A percentile compares a stretch with the other conserved stretches of the same genome.
Conservation (phyloP, 2,888 invertebrate species). For the Pristionchus fissidentatus region DNA sequence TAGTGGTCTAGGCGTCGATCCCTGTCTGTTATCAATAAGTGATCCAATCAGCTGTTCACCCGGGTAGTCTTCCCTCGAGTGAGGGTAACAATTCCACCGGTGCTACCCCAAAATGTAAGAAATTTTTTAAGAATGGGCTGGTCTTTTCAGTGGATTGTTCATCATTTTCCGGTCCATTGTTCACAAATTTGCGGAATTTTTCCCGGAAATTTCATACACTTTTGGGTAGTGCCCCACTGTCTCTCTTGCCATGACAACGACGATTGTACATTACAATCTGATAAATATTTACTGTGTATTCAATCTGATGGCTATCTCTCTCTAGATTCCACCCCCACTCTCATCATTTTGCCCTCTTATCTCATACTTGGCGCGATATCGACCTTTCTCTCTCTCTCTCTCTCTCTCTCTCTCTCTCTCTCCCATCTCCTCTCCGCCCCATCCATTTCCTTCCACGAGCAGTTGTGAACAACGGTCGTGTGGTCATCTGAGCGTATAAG, state of each 20-base stretch:
- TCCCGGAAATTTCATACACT: no score
- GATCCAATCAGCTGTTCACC: background rate
- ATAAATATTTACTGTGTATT: constrained; percentile 46
- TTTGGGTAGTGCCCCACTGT: background rate
- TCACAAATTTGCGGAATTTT: no score
- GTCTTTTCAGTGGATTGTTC: no score
- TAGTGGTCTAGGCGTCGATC: background rate
- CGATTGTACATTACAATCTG: constrained; percentile 38
- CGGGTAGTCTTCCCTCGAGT: background rate
- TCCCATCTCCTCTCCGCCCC: background rate
- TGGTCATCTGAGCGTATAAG: background rate
- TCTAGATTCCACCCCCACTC: background rate
- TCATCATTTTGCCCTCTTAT: constrained; percentile 28
- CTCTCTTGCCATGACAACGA: constrained; percentile 18
- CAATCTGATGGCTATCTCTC: background rate
- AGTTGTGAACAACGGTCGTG: background rate
- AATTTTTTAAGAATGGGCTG: no score
- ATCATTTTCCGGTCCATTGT: no score
- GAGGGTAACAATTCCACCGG: no score
- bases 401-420: background rate
- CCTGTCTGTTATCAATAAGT: constrained; percentile 6
- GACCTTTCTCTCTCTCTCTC: constrained; percentile 13
- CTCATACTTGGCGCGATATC: no score
- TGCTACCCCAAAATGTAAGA: no score
- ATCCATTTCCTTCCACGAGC: background rate